A percentile compares a stretch with the other conserved stretches of the same genome.
Evolutionary conservation across 2,113 vertebrate genomes (phyloP).

Genomic region (Monopterus albus): DNA sequence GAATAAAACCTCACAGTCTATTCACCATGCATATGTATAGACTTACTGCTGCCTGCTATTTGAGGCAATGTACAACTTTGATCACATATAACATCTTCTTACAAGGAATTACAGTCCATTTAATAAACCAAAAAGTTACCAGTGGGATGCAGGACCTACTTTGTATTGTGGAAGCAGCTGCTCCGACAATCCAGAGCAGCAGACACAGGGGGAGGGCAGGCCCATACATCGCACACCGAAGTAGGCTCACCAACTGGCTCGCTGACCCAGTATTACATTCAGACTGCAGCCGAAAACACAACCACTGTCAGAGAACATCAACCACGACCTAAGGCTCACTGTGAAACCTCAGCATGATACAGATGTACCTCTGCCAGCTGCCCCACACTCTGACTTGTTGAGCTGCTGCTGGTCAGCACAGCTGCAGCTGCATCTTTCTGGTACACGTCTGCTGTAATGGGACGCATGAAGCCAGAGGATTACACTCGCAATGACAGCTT

Average conservation of each 20-base stretch:
- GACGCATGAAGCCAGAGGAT: conserved; percentile 30
- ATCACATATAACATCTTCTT: no score
- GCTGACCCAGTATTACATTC: conserved; percentile 35
- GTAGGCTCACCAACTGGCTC: conserved; percentile 19
- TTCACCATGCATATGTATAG: no score
- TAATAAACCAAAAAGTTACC: neutral
- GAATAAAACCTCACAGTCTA: no score
- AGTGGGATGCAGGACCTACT: conserved; percentile 26
- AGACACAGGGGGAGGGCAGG: conserved; percentile 34
- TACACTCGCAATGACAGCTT: conserved; percentile 29
- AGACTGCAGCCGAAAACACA: conserved; percentile 41
- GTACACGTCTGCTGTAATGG: conserved; percentile 11
- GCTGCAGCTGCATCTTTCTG: conserved; percentile 37
- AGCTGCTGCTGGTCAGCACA: conserved; percentile 35
- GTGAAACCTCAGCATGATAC: neutral
- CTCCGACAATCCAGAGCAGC: conserved; percentile 51
- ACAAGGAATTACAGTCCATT: no score
- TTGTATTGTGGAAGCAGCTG: conserved; percentile 27
- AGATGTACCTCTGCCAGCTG: conserved; percentile 29
- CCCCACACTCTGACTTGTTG: conserved; percentile 27
- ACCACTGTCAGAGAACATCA: neutral
- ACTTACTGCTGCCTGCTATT: no score
- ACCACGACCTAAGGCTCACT: neutral
- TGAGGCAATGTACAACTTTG: no score
- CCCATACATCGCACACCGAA: conserved; percentile 53